Percentiles rank a stretch among this genome's conserved stretches.
These are phyloP conservation scores for Littorina saxatilis DNA, from an alignment of 1,140 invertebrate genomes.

Conservation along the genomic window DNA sequence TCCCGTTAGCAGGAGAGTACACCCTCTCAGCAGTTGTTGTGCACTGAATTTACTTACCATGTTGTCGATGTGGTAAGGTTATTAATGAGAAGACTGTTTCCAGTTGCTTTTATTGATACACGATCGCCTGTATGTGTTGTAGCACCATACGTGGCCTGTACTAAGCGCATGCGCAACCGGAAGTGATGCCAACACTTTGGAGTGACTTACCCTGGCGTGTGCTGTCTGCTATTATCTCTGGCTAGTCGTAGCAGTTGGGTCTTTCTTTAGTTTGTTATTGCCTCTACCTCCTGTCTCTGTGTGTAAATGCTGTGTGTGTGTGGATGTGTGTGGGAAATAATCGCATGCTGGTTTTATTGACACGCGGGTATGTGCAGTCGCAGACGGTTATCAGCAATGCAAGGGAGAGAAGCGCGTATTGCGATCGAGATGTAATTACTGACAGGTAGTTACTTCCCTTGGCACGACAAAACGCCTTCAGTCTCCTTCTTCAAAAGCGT, in stretches of 20 bases:
- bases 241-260: too few species aligned
- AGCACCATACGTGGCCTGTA: constrained; percentile 25
- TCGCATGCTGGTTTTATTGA: not conserved
- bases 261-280: not conserved
- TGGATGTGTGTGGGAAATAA: not conserved
- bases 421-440: not conserved
- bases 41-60: constrained; percentile 11
- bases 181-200: not conserved
- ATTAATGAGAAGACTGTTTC: not conserved
- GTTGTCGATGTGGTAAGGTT: not conserved
- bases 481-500: not conserved
- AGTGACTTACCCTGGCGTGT: not conserved
- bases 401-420: not conserved
- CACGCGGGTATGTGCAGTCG: not conserved
- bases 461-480: too few species aligned
- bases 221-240: not conserved
- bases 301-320: too few species aligned
- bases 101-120: not conserved
- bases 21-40: too few species aligned
- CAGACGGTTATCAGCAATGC: not conserved
- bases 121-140: not conserved
- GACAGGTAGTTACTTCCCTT: not conserved
- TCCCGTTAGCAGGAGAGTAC: too few species aligned
- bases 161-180: constrained; percentile 21
- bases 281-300: not conserved